Evolutionary conservation across 35 echinoderm and acorn worm species (phyloP), one percentile per base, ranked within the genome.

Genomic region (Diadema setosum): DNA sequence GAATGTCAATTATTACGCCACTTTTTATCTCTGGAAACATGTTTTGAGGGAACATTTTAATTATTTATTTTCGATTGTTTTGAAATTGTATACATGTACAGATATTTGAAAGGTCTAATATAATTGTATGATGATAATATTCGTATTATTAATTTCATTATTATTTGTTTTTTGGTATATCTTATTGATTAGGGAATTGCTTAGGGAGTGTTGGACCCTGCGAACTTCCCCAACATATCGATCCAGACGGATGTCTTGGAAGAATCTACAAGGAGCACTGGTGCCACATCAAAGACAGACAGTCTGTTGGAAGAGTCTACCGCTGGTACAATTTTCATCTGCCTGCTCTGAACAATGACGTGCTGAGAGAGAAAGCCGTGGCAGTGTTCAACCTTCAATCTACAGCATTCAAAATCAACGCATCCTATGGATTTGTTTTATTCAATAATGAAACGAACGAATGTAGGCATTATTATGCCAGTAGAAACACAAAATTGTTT

Each of bases 271-370:
- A n/a, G 48, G 48, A 52, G n/a, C 48, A 52, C n/a, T 52, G 48
- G 48, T n/a, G n/a, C 48, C 9, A 52, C 48, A 52, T 52, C 48
- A 52, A n/a, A n/a, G 48, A 52, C 48, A 52, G 48, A n/a, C 48
- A 52, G 48, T 52, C 48, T 11, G 9, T n/a, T 11, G n/a, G n/a
- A n/a, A 52, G 48, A 52, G 48, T 52, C n/a, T n/a, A 52, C n/a
- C 48, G 48, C n/a, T 52, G 48, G 5, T 82, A 82, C 46, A 82
- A 82, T 26, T 82, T 82, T 29, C 80, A 45, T 49, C 80, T 82
- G 3, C 39, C 39, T 26, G 5, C 39, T 6, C 11, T 45, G 7
- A 18, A 37, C 46, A 18, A 37, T 4, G 44, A 49, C 7, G 44
- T 11, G 3, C 29, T 82, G 29, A 56, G 30, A 14, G 36, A 49